These are phyloP conservation scores for Mus minutoides DNA, from an alignment of 2,797 vertebrate species.

Conservation along the genomic window DNA sequence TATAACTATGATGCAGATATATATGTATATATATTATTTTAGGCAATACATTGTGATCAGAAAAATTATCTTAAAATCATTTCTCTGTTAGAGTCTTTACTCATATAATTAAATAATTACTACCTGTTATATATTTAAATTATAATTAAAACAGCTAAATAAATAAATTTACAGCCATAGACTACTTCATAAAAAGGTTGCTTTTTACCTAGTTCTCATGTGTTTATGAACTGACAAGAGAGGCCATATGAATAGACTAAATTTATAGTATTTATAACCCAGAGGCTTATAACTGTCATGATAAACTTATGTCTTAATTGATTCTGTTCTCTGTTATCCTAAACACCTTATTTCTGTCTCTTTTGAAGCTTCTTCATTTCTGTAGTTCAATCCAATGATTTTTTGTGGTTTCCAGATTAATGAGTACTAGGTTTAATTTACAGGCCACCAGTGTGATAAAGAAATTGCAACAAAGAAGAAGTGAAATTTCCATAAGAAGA, in stretches of 20 bases:
- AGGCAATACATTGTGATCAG: not conserved
- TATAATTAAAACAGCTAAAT: slow-evolving; percentile 36
- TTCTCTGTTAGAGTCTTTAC: not conserved
- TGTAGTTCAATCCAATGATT: not conserved
- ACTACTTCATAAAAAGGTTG: not conserved
- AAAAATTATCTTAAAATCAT: slow-evolving; percentile 15
- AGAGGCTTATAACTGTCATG: not conserved
- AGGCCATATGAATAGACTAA: not conserved
- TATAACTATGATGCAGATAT: slow-evolving; percentile 3
- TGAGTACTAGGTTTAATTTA: slow-evolving; percentile 48
- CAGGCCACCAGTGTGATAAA: slow-evolving; percentile 15
- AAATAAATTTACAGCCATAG: not conserved
- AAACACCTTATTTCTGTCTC: not conserved
- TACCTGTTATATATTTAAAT: slow-evolving; percentile 16
- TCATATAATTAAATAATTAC: slow-evolving; percentile 24
- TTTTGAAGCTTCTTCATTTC: not conserved
- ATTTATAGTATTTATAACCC: slow-evolving; percentile 9
- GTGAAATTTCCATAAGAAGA: slow-evolving; percentile 55
- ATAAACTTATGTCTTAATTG: not conserved
- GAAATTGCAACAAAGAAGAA: slow-evolving; percentile 9
- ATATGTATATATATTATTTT: not conserved
- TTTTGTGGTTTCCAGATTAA: slow-evolving; percentile 44
- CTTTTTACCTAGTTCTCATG: not conserved
- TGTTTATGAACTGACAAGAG: not conserved
- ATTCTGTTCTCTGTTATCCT: not conserved